A percentile compares a stretch with the other conserved stretches of the same genome.
Conservation (phyloP, 2,888 invertebrate species). For the Parapristionchus giblindavisi region DNA sequence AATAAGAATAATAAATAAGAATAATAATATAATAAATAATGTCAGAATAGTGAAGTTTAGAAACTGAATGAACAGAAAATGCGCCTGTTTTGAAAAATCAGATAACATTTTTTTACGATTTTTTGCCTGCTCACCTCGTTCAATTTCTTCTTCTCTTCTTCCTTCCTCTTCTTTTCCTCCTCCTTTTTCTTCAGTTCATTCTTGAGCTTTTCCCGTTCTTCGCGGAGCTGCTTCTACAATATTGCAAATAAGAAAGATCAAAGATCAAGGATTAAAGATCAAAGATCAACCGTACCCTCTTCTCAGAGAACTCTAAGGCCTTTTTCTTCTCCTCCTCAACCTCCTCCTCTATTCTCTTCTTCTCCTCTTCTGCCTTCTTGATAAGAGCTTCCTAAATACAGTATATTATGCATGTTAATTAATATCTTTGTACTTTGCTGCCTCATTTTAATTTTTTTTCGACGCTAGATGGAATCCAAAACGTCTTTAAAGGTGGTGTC, state of each 20-base stretch:
- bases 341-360: constrained; percentile 29
- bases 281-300: constrained; percentile 6
- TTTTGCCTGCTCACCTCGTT: neutral
- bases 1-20: too few relatives aligned
- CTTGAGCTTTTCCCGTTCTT: neutral
- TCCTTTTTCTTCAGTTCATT: constrained; percentile 32
- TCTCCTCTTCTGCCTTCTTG: neutral
- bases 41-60: too few relatives aligned
- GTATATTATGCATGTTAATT: too few relatives aligned
- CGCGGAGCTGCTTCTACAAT: constrained; percentile 9
- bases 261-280: too few relatives aligned
- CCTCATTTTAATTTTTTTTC: neutral
- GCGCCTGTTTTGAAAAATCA: too few relatives aligned
- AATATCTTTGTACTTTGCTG: neutral
- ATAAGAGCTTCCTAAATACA: neutral
- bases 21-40: too few relatives aligned
- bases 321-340: constrained; percentile 8
- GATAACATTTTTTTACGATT: too few relatives aligned
- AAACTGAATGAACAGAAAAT: too few relatives aligned
- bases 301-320: constrained; percentile 8
- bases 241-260: too few relatives aligned
- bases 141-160: constrained; percentile 22
- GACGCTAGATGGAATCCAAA: too few relatives aligned
- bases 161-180: constrained; percentile 22
- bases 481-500: too few relatives aligned